phyloP scores from a whole-genome alignment of 1,140 invertebrate genomes.

The silkworm (Bombyx mori) region ASM3026992v2 NC_085116.1:11171001-11171500 shows the following conservation, averaged over 20 bases:
- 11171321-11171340: too few species aligned
- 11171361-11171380: too few species aligned
- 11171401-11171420: too few species aligned
- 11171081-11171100: conserved; percentile 63
- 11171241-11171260: too few species aligned
- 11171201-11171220: too few species aligned
- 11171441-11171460: conserved; percentile 52
- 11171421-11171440: conserved; percentile 37
- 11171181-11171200: conserved; percentile 3
- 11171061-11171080: conserved; percentile 69
- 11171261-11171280: too few species aligned
- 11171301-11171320: too few species aligned
- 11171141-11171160: conserved; percentile 40
- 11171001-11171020: conserved; percentile 71
- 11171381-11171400: too few species aligned
- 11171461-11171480: conserved; percentile 44
- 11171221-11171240: too few species aligned
- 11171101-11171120: conserved; percentile 51
- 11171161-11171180: conserved; percentile 19
- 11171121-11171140: conserved; percentile 43
- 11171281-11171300: too few species aligned
- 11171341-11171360: too few species aligned
- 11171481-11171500: conserved; percentile 36
- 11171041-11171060: conserved; percentile 69
- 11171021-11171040: conserved; percentile 70